phyloP scores from a whole-genome alignment of 2,113 vertebrate genomes.

The Thamnaconus septentrionalis region DNA sequence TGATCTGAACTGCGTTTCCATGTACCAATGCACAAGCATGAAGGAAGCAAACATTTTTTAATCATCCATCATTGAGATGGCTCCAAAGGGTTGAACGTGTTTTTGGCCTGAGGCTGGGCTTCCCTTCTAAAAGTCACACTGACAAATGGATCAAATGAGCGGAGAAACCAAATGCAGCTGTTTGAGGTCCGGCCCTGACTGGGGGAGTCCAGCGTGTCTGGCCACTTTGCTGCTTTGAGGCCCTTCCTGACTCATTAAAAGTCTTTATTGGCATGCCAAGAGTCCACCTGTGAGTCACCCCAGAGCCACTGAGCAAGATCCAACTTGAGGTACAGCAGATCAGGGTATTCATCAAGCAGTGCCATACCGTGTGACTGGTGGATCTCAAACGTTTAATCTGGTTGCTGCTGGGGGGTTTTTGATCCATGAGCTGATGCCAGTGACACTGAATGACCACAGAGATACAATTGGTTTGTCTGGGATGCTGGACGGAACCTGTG shows the following conservation, averaged over 20 bases:
- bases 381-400: conserved; percentile 10
- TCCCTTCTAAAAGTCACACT: conserved; percentile 38
- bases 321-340: conserved; percentile 30
- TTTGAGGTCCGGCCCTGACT: conserved; percentile 31
- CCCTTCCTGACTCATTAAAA: conserved; percentile 48
- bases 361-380: neutral
- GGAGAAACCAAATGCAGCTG: conserved; percentile 63
- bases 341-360: conserved; percentile 31
- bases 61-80: too few species aligned
- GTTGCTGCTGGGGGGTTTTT: conserved; percentile 4
- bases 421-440: conserved; percentile 19
- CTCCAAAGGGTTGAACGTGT: too few species aligned
- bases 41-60: too few species aligned
- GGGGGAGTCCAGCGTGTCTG: conserved; percentile 35
- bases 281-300: conserved; percentile 55
- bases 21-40: too few species aligned
- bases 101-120: conserved; percentile 16
- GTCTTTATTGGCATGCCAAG: conserved; percentile 51
- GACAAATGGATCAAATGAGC: conserved; percentile 50
- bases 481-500: too few species aligned
- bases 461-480: too few species aligned
- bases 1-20: too few species aligned
- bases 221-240: conserved; percentile 32
- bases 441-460: conserved; percentile 27
- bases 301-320: conserved; percentile 8